phyloP scores from a whole-genome alignment of 2,113 vertebrate species.

The Pseudolaguvia tuberculata region DNA sequence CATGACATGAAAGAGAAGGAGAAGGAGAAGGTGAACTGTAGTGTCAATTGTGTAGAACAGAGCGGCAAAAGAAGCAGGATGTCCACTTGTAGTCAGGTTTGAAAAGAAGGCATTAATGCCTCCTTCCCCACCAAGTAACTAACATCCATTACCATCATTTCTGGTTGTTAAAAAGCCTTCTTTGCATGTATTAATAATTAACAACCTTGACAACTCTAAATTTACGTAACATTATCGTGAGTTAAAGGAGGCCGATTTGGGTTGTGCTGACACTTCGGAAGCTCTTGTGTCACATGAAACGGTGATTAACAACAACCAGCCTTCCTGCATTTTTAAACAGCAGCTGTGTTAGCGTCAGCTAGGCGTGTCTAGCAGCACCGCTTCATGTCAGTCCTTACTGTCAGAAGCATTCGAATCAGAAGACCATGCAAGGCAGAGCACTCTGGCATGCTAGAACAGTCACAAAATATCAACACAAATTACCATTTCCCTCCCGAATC shows the following conservation, averaged over 20 bases:
- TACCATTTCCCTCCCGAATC: background rate
- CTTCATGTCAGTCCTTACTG: background rate
- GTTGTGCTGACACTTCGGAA: conserved; percentile 50
- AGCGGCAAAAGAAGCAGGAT: conserved; percentile 16
- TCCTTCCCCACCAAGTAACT: background rate
- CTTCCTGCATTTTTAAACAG: conserved; percentile 20
- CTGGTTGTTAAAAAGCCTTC: conserved; percentile 33
- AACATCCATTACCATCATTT: background rate
- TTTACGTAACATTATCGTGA: background rate
- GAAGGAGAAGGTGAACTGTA: background rate
- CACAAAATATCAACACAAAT: conserved; percentile 28
- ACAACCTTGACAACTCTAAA: conserved; percentile 13
- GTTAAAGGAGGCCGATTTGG: conserved; percentile 18
- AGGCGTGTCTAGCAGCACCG: background rate
- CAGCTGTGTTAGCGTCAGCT: background rate
- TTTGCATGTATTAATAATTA: conserved; percentile 42
- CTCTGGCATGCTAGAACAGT: conserved; percentile 15
- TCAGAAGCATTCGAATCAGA: conserved; percentile 16
- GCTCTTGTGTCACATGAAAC: conserved; percentile 1
- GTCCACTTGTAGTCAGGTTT: conserved; percentile 53
- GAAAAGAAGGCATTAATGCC: background rate
- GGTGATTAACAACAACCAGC: conserved; percentile 5
- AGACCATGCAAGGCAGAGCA: background rate
- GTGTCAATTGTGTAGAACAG: background rate
- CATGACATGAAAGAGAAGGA: background rate